Conservation (phyloP, 1,140 invertebrate species). For the Brachionus paranguensis region DNA sequence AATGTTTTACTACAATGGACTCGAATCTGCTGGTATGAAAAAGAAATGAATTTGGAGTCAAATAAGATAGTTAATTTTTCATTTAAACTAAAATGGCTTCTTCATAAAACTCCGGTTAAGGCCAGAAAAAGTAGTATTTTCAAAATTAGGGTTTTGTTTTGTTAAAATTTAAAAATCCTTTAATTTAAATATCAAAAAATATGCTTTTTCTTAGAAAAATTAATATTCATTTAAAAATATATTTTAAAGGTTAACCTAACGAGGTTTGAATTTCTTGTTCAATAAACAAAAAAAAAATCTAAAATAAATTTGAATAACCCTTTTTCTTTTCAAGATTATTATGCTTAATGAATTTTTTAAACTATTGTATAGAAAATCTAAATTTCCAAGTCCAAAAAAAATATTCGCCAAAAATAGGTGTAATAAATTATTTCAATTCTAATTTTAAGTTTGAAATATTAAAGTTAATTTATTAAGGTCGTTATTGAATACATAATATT, state of each 20-base stretch:
- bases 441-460: not conserved
- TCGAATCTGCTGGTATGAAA: too few species aligned
- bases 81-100: too few species aligned
- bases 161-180: too few species aligned
- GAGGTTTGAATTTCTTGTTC: not conserved
- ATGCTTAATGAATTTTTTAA: not conserved
- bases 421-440: not conserved
- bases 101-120: too few species aligned
- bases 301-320: constrained; percentile 15
- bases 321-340: not conserved
- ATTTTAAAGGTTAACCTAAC: not conserved
- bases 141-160: too few species aligned
- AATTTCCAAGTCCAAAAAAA: not conserved
- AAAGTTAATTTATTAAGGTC: not conserved
- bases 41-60: too few species aligned
- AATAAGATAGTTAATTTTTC: too few species aligned
- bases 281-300: not conserved
- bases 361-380: not conserved
- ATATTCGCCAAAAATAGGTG: not conserved
- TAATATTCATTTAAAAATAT: not conserved
- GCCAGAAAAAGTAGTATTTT: too few species aligned
- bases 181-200: too few species aligned
- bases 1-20: too few species aligned
- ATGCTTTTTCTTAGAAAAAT: not conserved
- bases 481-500: not conserved